Percentiles rank a stretch among this genome's conserved stretches.
Evolutionary conservation across 2,797 vertebrate genomes (phyloP).

Genomic region (Falco peregrinus): DNA sequence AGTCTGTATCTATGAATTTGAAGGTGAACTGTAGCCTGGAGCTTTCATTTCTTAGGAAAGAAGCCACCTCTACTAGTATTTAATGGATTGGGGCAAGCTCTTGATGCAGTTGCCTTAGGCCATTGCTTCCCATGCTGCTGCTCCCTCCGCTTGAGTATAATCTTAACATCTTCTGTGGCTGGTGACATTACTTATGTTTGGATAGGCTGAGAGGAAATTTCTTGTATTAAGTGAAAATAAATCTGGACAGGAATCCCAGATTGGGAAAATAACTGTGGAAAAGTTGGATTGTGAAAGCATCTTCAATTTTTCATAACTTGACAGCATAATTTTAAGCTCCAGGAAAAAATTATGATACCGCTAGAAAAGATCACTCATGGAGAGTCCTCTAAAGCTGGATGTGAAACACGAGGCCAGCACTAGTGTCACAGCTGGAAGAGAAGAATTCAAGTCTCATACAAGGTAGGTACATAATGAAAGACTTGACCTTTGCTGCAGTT

Average conservation of each 20-base stretch:
- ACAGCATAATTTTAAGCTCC: background rate
- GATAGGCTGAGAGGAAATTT: slow-evolving; percentile 5
- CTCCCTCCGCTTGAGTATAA: background rate
- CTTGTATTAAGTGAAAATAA: background rate
- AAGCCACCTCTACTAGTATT: slow-evolving; percentile 6
- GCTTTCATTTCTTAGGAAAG: slow-evolving; percentile 20
- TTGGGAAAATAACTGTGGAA: background rate
- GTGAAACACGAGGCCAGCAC: background rate
- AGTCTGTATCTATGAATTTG: background rate
- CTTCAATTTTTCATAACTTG: background rate
- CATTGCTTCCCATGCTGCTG: background rate
- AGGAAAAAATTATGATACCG: background rate
- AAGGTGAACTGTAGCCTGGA: slow-evolving; percentile 52
- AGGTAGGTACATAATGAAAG: background rate
- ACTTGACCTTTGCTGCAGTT: background rate
- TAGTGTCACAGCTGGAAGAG: background rate
- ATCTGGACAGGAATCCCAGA: background rate
- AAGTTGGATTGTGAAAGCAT: background rate
- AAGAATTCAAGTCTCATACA: background rate
- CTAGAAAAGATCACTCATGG: background rate
- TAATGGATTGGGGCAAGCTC: slow-evolving; percentile 60
- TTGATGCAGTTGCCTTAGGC: background rate
- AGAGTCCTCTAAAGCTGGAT: background rate
- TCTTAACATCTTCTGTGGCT: slow-evolving; percentile 30
- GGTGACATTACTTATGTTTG: background rate